A percentile compares a stretch with the other conserved stretches of the same genome.
These are phyloP conservation scores for Onychomys arenicola DNA, from an alignment of 2,797 vertebrate genomes.

Conservation along the genomic window DNA sequence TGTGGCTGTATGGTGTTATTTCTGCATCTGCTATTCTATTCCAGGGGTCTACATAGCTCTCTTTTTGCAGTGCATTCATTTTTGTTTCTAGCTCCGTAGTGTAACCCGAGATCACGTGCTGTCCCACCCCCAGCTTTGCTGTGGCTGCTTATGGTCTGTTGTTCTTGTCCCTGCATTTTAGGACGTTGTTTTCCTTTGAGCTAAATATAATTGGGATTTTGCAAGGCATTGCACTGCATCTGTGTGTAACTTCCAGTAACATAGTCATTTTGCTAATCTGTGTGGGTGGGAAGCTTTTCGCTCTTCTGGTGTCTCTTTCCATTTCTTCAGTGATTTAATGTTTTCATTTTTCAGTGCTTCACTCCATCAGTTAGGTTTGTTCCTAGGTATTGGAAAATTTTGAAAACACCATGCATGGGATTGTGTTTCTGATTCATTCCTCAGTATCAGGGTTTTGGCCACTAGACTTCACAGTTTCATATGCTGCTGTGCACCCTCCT, in stretches of 20 bases:
- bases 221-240: background rate
- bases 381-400: background rate
- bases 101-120: background rate
- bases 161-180: background rate
- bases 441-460: background rate
- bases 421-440: background rate
- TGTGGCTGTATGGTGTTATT: background rate
- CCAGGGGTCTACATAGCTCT: background rate
- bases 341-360: background rate
- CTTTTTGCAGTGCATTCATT: background rate
- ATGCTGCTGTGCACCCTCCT: background rate
- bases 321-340: background rate
- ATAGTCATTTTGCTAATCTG: background rate
- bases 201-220: background rate
- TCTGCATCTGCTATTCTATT: background rate
- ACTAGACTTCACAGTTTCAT: background rate
- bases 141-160: background rate
- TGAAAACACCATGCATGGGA: background rate
- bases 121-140: background rate
- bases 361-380: background rate
- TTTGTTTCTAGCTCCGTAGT: background rate
- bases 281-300: background rate
- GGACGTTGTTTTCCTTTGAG: background rate
- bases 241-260: background rate
- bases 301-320: background rate